Evolutionary conservation across 2,113 vertebrate genomes (phyloP).

Genomic region (Melanostigma gelatinosum): DNA sequence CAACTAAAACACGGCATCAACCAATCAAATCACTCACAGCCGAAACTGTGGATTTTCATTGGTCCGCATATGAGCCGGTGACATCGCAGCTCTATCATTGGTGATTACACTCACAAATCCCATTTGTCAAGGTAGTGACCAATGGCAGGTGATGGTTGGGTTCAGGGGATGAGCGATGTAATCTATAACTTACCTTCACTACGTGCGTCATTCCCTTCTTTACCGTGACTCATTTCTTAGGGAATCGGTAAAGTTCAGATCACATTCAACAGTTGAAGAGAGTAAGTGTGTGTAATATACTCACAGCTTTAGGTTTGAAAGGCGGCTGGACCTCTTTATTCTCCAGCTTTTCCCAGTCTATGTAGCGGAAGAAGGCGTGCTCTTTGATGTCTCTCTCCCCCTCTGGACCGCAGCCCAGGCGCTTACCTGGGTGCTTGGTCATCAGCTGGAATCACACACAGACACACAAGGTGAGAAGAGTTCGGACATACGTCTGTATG

Average conservation of each 20-base stretch:
- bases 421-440: slow-evolving; percentile 97
- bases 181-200: slow-evolving; percentile 67
- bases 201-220: slow-evolving; percentile 1
- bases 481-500: background rate
- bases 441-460: slow-evolving; percentile 86
- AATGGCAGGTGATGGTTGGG: slow-evolving; percentile 72
- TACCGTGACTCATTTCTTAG: background rate
- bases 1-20: slow-evolving; percentile 76
- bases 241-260: background rate
- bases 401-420: slow-evolving; percentile 94
- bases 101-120: slow-evolving; percentile 63
- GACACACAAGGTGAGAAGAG: slow-evolving; percentile 3
- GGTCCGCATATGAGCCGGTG: slow-evolving; percentile 70
- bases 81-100: slow-evolving; percentile 65
- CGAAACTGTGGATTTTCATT: slow-evolving; percentile 76
- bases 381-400: slow-evolving; percentile 97
- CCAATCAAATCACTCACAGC: slow-evolving; percentile 80
- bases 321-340: slow-evolving; percentile 96
- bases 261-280: background rate
- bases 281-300: slow-evolving; percentile 65
- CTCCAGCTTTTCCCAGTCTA: slow-evolving; percentile 98
- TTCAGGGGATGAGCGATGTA: slow-evolving; percentile 53
- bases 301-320: slow-evolving; percentile 98
- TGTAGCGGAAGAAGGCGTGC: slow-evolving; percentile 97
- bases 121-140: slow-evolving; percentile 68